Evolutionary conservation across 2,113 vertebrate species (phyloP).

Genomic region (Bettongia penicillata): DNA sequence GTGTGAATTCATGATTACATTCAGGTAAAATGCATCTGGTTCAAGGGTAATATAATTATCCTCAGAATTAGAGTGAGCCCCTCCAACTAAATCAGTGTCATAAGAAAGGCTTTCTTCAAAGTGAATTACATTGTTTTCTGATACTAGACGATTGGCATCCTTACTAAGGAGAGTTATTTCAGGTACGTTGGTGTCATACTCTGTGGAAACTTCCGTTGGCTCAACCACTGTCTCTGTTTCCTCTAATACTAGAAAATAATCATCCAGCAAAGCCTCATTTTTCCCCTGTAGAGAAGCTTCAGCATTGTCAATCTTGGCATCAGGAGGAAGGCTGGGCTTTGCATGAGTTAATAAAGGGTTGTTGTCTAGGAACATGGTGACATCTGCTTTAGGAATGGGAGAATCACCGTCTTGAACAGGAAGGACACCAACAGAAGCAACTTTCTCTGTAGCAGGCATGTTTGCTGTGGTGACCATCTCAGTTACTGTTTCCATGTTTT

Average conservation of each 20-base stretch:
- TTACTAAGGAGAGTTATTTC: not conserved
- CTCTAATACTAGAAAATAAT: not conserved
- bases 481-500: constrained; percentile 3
- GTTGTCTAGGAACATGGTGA: not conserved
- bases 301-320: not conserved
- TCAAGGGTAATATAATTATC: not conserved
- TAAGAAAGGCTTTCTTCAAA: constrained; percentile 1
- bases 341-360: not conserved
- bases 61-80: not conserved
- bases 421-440: not conserved
- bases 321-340: constrained; percentile 11
- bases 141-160: not conserved
- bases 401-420: not conserved
- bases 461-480: not conserved
- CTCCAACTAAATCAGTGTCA: not conserved
- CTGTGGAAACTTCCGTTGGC: constrained; percentile 7
- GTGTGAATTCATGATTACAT: not conserved
- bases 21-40: constrained; percentile 15
- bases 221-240: not conserved
- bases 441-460: not conserved
- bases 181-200: constrained; percentile 30
- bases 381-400: not conserved
- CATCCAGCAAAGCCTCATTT: not conserved
- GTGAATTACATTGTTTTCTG: not conserved
- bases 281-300: not conserved